Evolutionary conservation across 2,888 invertebrate species (phyloP).

Genomic region (Beris morrisii): DNA sequence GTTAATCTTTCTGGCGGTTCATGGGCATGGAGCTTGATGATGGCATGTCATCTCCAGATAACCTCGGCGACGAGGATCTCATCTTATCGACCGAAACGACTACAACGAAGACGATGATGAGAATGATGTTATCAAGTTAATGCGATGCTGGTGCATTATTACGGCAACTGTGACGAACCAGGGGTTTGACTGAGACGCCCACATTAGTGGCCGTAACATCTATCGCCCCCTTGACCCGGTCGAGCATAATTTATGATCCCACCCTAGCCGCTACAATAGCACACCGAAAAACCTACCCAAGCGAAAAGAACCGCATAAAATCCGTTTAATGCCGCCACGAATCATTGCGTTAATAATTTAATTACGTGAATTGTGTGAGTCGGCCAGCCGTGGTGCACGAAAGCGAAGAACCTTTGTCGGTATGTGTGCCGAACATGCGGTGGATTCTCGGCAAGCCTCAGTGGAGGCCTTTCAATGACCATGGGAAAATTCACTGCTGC

Average conservation of each 20-base stretch:
- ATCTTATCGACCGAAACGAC: too few species aligned
- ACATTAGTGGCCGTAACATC: background rate
- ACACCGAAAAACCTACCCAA: slow-evolving; percentile 6
- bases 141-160: too few species aligned
- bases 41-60: too few species aligned
- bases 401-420: background rate
- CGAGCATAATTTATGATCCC: background rate
- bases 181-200: too few species aligned
- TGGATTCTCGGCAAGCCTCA: background rate
- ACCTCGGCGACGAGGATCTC: too few species aligned
- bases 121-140: too few species aligned
- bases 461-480: slow-evolving; percentile 3
- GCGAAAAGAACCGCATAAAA: slow-evolving; percentile 33
- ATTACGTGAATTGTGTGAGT: slow-evolving; percentile 21
- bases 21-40: too few species aligned
- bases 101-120: too few species aligned
- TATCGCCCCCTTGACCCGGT: background rate
- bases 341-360: slow-evolving; percentile 38
- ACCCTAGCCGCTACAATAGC: background rate
- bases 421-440: background rate
- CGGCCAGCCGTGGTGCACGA: background rate
- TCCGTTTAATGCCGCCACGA: slow-evolving; percentile 36
- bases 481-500: slow-evolving; percentile 15
- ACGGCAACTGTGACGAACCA: too few species aligned
- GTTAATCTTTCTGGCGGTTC: too few species aligned